A percentile compares a stretch with the other conserved stretches of the same genome.
phyloP scores from a whole-genome alignment of 30 jellyfish, hydroid and myxozoan genomes.

The Cassiopea xamachana region DNA sequence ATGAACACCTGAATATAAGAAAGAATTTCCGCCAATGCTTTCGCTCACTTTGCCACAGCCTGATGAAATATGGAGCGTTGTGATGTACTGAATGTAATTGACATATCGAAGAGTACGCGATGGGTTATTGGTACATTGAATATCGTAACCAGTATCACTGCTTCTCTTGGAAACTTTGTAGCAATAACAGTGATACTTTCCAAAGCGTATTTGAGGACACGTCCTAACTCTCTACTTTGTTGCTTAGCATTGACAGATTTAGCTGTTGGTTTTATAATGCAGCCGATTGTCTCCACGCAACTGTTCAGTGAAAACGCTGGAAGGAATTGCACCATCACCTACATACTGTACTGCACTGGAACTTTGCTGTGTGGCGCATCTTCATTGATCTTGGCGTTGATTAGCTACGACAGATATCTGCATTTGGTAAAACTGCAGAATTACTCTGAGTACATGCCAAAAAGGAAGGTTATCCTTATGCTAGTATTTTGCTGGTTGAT shows the following conservation, averaged over 20 bases:
- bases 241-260: conserved; percentile 38
- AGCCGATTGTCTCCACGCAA: conserved; percentile 24
- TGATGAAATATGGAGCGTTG: not conserved
- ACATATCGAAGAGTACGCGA: not conserved
- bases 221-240: conserved; percentile 13
- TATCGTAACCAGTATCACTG: conserved; percentile 1
- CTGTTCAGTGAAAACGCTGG: not conserved
- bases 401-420: conserved; percentile 47
- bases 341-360: not conserved
- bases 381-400: conserved; percentile 29
- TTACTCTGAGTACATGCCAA: conserved; percentile 6
- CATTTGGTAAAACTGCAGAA: conserved; percentile 19
- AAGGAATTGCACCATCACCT: conserved; percentile 10
- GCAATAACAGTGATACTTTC: not conserved
- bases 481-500: conserved; percentile 1
- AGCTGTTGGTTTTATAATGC: conserved; percentile 32
- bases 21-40: no score
- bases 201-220: not conserved
- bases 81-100: not conserved
- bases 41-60: not conserved
- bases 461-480: not conserved
- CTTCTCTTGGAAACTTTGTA: conserved; percentile 14
- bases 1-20: no score
- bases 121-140: not conserved
- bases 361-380: conserved; percentile 36